Base-by-base conservation (phyloP, 1,140 invertebrate species). In the Sarcophaga peregrina region DNA sequence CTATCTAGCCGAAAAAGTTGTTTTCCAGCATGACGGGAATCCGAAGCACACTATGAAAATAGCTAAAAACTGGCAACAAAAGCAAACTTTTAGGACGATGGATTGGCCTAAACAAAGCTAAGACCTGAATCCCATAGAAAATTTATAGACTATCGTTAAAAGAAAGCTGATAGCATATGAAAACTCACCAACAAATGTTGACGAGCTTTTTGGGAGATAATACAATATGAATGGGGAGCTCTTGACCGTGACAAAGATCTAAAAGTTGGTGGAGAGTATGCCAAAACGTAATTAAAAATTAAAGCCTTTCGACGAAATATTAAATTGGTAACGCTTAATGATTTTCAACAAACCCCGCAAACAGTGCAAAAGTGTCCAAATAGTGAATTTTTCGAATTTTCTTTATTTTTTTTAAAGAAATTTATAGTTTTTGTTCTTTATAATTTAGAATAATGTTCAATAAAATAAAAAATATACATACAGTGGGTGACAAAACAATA, bases 241-340 rank as follows among this genome's bases (percentile, higher is more conserved):
- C 8, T 68, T 9, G n/a, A 13, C 6, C 5, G n/a, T 68, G 11
- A 68, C n/a, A 68, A 68, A 5, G 6, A 68, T 68, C 8, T 15
- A 68, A 17, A 17, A 68, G n/a, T n/a, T 68, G 58, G 58, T 68
- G n/a, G 11, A 68, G n/a, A 68, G 58, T n/a, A 68, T 68, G 58
- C 58, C 58, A 68, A 68, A 68, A n/a, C 58, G 58, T 68, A 68
- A n/a, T 68, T n/a, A 68, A 68, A 68, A 68, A 68, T n/a, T 9
- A 68, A 68, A 15, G 58, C 11, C 17, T n/a, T 9, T 68, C 8
- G 58, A 68, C 58, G n/a, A 68, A 68, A 15, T 68, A 68, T 68
- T 68, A 17, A 68, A 68, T 50, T 50, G 7, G 48, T n/a, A n/a
- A n/a, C n/a, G n/a, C n/a, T n/a, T n/a, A n/a, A n/a, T n/a, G n/a